Percentiles rank a stretch among this genome's conserved stretches.
Evolutionary conservation across 2,797 vertebrate genomes (phyloP).

Genomic region (Streptopelia turtur): DNA sequence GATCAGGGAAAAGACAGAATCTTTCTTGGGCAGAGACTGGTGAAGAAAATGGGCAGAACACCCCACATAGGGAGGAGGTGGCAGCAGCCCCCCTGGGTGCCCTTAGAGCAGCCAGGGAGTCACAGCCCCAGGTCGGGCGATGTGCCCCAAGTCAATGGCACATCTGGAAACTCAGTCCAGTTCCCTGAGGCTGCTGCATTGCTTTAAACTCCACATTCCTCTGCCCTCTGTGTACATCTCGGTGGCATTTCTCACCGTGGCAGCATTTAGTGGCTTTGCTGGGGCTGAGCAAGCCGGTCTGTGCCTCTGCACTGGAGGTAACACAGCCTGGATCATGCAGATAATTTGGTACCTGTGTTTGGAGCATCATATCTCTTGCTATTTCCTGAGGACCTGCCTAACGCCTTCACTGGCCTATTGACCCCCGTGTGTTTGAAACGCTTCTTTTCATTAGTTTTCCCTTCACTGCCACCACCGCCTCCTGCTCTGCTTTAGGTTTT

Average conservation of each 20-base stretch:
- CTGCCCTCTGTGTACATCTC: rapidly evolving
- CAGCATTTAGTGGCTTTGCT: not conserved
- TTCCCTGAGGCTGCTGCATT: not conserved
- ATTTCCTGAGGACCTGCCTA: not conserved
- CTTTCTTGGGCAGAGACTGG: not conserved
- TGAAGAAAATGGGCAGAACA: not conserved
- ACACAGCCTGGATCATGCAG: rapidly evolving
- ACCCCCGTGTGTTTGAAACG: not conserved
- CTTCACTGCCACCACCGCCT: not conserved
- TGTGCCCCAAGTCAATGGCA: too few relatives aligned
- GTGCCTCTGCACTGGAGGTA: not conserved
- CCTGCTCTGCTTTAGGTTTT: not conserved
- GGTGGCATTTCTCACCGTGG: not conserved
- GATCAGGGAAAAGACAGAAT: not conserved
- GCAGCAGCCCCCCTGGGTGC: not conserved
- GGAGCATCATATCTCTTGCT: not conserved
- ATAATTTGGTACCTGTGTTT: not conserved
- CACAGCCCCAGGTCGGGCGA: rapidly evolving
- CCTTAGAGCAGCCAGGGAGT: not conserved
- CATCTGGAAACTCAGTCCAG: not conserved
- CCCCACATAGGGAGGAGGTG: not conserved
- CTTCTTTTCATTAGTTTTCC: not conserved
- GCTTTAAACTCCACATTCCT: not conserved
- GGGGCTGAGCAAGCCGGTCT: not conserved
- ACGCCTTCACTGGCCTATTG: not conserved